Base-by-base conservation (phyloP, 2,888 invertebrate species). In the Spodoptera exigua region DNA sequence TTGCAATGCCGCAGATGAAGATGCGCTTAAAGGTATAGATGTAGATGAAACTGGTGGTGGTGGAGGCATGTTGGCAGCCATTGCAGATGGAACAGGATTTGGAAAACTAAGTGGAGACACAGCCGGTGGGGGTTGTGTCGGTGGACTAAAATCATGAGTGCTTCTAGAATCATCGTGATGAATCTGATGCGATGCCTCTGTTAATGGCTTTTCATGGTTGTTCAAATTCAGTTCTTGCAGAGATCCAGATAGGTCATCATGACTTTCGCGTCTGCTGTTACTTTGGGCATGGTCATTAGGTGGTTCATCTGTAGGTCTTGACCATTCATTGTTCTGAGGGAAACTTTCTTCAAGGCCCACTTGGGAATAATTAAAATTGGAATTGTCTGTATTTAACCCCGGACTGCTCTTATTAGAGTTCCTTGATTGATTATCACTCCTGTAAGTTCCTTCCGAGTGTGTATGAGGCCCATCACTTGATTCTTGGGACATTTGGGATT, bases 401-500 rank as follows among this genome's bases (percentile, higher is more conserved):
- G 94, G 94, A 75, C 93, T 93, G 64, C 89, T 89, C 74, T 94
- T 94, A 73, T 85, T 91, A 12, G 94, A 95, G 78, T 94, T 93
- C 68, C 95, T 90, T 2, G 95, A 95, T 63, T 95, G 94, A 80
- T 95, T 95, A 73, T 95, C 95, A 89, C 95, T 95, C 80, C 93
- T 87, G 69, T 95, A 95, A 44, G 95, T 95, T 55, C 95, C 95
- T 79, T 95, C 95, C 10, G 95, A 95, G 11, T 95, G 95, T 47
- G 95, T 95, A 37, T 95, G 89, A 17, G 95, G 90, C 34, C 95
- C 95, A 76, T 96, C 96, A 64, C 95, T 96, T 2, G 96, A 96
- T 75, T 96, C 96, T 81, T 96, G 95, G 10, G 95, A 96, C 87
- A 95, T 94, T 82, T 96, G 95, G 35, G 96, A 96, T 81, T 96